These are phyloP conservation scores for Hydrophis major DNA, from an alignment of 2,797 vertebrate genomes.

Conservation along the genomic window DNA sequence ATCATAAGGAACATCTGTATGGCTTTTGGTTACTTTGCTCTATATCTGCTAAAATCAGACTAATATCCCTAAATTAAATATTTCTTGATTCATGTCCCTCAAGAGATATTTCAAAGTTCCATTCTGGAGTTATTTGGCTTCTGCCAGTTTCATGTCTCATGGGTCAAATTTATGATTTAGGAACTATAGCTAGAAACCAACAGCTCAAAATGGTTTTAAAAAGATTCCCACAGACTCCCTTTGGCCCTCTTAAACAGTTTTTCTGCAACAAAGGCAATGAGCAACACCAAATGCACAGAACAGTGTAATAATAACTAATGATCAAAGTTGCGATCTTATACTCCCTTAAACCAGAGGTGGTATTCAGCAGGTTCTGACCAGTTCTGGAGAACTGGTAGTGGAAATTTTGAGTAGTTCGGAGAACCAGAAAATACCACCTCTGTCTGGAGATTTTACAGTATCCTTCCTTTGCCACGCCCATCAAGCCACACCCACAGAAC, in stretches of 20 bases:
- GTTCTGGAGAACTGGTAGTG: too few relatives aligned
- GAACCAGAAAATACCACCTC: too few relatives aligned
- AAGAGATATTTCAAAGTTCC: conserved; percentile 31
- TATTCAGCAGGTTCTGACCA: too few relatives aligned
- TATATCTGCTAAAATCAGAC: conserved; percentile 29
- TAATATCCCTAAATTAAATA: conserved; percentile 42
- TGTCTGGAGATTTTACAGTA: too few relatives aligned
- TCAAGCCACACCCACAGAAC: too few relatives aligned
- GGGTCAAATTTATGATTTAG: conserved; percentile 33
- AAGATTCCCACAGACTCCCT: neutral
- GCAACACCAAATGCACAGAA: neutral
- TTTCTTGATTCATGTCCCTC: conserved; percentile 38
- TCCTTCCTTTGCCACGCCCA: too few relatives aligned
- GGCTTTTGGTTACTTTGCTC: conserved; percentile 22
- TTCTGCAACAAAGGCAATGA: neutral
- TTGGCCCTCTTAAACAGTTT: neutral
- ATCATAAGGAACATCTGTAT: conserved; percentile 24
- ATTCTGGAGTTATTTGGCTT: conserved; percentile 22
- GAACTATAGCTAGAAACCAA: conserved; percentile 23
- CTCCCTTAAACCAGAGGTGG: neutral
- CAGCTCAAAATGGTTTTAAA: conserved; percentile 32
- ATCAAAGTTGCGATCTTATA: neutral
- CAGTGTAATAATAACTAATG: conserved; percentile 17
- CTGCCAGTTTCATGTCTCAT: conserved; percentile 9
- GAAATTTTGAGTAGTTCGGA: too few relatives aligned